phyloP scores from a whole-genome alignment of 2,888 invertebrate genomes.

The Eustalomyia histrio region DNA sequence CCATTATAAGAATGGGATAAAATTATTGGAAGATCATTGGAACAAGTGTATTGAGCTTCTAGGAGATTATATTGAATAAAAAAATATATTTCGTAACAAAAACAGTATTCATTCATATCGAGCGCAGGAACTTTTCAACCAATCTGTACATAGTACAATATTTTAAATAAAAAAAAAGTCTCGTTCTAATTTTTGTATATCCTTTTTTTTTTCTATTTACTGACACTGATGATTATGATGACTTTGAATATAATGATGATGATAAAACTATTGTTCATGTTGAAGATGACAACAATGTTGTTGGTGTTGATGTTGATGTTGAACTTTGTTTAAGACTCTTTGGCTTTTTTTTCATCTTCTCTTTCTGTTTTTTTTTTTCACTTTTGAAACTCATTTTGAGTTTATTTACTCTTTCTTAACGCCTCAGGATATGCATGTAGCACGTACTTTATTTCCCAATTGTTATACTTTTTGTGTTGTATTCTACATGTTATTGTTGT shows the following conservation, averaged over 20 bases:
- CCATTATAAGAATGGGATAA: no score
- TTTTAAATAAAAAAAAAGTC: slow-evolving; percentile 25
- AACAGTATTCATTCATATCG: no score
- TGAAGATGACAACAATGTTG: slow-evolving; percentile 40
- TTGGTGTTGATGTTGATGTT: slow-evolving; percentile 35
- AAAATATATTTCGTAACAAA: no score
- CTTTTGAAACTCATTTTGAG: slow-evolving; percentile 57
- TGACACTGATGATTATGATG: slow-evolving; percentile 59
- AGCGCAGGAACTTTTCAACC: no score
- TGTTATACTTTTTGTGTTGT: slow-evolving; percentile 54
- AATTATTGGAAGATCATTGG: no score
- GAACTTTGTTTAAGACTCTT: slow-evolving; percentile 49
- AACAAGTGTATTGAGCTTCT: no score
- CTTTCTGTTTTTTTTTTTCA: neutral
- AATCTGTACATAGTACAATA: no score
- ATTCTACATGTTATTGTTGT: slow-evolving; percentile 15
- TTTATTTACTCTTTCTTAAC: slow-evolving; percentile 65
- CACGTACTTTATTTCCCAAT: slow-evolving; percentile 66
- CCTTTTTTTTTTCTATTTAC: slow-evolving; percentile 13
- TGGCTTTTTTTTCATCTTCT: slow-evolving; percentile 10
- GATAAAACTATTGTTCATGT: slow-evolving; percentile 11
- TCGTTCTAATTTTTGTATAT: slow-evolving; percentile 7
- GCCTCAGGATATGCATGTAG: slow-evolving; percentile 66
- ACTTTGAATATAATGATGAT: neutral
- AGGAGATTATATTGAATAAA: no score